Evolutionary conservation across 1,140 invertebrate species (phyloP).

Genomic region (Penaeus vannamei): DNA sequence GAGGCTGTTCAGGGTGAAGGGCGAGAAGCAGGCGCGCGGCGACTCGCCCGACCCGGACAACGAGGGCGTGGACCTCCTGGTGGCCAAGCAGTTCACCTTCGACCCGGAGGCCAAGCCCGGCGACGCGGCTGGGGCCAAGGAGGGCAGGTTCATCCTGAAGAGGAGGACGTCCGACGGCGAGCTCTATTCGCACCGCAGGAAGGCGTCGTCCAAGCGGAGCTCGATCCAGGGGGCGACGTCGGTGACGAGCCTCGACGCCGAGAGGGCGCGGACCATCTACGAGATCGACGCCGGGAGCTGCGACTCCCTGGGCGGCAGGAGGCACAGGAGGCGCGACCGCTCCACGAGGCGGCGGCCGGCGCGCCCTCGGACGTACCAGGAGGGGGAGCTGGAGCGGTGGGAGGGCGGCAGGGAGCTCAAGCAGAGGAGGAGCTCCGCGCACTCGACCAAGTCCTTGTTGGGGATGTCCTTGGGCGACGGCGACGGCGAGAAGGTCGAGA

Average conservation of each 20-base stretch:
- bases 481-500: neutral
- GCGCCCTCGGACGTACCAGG: no score
- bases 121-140: neutral
- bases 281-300: neutral
- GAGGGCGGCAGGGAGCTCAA: no score
- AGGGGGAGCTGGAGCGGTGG: no score
- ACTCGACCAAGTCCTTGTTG: no score
- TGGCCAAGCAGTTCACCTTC: constrained; percentile 1
- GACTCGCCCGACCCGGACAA: neutral
- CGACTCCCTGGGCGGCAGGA: no score
- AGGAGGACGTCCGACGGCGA: constrained; percentile 37
- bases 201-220: neutral
- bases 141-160: neutral
- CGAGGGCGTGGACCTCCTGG: neutral
- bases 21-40: neutral
- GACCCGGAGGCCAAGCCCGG: neutral
- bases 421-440: no score
- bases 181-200: neutral
- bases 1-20: constrained; percentile 14
- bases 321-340: neutral
- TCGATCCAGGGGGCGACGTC: neutral
- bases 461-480: neutral
- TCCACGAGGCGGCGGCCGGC: neutral
- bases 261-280: neutral
- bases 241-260: neutral